Conservation (phyloP, 2,113 vertebrate genomes). For the Empidonax traillii region DNA sequence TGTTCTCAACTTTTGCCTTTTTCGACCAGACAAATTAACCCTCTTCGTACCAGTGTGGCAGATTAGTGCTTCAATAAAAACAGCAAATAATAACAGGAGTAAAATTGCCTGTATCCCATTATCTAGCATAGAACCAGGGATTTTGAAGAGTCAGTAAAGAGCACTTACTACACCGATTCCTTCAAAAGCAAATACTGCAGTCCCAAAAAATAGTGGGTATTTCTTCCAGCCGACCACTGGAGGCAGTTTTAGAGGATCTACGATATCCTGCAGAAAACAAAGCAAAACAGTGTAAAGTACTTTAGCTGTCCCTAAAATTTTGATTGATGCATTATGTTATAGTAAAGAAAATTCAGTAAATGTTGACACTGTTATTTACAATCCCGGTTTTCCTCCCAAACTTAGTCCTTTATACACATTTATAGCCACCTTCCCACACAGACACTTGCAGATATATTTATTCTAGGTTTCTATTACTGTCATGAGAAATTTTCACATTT, state of each 20-base stretch:
- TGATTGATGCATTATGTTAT: not conserved
- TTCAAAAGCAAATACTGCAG: conserved; percentile 89
- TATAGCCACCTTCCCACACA: not conserved
- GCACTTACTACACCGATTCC: conserved; percentile 87
- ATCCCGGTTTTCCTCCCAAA: not conserved
- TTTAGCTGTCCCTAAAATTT: not conserved
- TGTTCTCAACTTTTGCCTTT: not conserved
- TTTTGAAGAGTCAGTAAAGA: not conserved
- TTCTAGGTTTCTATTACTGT: not conserved
- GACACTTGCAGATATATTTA: not conserved
- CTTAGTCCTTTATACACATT: not conserved
- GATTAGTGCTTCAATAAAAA: not conserved
- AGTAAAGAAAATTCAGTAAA: not conserved
- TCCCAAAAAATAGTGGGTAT: conserved; percentile 87
- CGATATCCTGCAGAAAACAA: conserved; percentile 72
- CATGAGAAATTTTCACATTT: not conserved
- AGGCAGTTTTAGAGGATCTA: conserved; percentile 74
- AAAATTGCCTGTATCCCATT: not conserved
- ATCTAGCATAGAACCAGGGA: not conserved
- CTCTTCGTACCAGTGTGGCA: not conserved
- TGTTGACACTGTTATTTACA: not conserved
- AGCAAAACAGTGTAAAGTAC: not conserved
- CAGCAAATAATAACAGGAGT: not conserved
- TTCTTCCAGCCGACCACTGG: conserved; percentile 79
- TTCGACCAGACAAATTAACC: not conserved